These are phyloP conservation scores for Subanguina moxae DNA, from an alignment of 1,140 invertebrate genomes.

Conservation along the genomic window DNA sequence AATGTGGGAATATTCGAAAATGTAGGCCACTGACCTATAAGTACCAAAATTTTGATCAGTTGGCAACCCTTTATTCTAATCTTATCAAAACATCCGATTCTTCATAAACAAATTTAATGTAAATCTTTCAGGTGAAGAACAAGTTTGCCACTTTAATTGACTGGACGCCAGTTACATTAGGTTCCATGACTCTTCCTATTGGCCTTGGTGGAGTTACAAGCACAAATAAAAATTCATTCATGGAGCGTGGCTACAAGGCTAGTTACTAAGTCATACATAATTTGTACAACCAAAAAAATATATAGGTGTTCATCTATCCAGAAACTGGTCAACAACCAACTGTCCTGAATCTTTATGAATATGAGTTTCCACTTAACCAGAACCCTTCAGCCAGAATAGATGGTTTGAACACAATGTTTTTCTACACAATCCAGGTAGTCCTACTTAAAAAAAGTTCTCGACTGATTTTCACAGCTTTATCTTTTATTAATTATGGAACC, in stretches of 20 bases:
- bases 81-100: background rate
- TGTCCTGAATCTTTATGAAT: background rate
- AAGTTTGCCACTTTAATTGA: constrained; percentile 29
- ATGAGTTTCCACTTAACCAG: background rate
- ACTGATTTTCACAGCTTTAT: too few species aligned
- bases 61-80: too few species aligned
- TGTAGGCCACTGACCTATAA: too few species aligned
- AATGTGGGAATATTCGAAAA: too few species aligned
- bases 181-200: background rate
- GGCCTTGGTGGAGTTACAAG: constrained; percentile 6
- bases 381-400: constrained; percentile 8
- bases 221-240: constrained; percentile 10
- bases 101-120: background rate
- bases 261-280: constrained; percentile 9
- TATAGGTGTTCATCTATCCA: constrained; percentile 10
- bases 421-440: constrained; percentile 4
- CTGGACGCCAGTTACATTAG: constrained; percentile 32
- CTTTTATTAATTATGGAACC: too few species aligned
- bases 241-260: constrained; percentile 22
- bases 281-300: background rate
- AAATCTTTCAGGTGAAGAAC: background rate
- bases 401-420: constrained; percentile 5
- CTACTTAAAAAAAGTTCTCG: too few species aligned
- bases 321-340: background rate
- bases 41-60: too few species aligned